These are phyloP conservation scores for Ctenoplectra terminalis DNA, from an alignment of 1,140 invertebrate genomes.

Conservation along the genomic window DNA sequence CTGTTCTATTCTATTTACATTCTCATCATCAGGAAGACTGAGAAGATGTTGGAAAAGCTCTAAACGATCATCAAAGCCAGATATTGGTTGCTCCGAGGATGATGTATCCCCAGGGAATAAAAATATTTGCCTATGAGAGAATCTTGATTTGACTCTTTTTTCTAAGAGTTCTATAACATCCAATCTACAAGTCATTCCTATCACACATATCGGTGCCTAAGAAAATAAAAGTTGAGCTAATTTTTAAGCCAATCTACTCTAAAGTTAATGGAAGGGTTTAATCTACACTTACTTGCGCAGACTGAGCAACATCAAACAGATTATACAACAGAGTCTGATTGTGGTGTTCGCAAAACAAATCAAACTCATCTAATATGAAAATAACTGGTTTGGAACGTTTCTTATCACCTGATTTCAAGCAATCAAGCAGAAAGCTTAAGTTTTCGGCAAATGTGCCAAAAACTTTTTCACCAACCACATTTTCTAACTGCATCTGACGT, in stretches of 20 bases:
- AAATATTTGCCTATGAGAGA: conserved; percentile 95
- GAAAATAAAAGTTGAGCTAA: too few relatives aligned
- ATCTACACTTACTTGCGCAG: conserved; percentile 85
- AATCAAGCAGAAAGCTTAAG: conserved; percentile 91
- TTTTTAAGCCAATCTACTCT: too few relatives aligned
- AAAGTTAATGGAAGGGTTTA: not conserved
- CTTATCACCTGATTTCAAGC: conserved; percentile 89
- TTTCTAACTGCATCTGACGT: conserved; percentile 92
- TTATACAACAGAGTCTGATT: conserved; percentile 98
- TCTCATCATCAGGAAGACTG: conserved; percentile 83
- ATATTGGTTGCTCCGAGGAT: conserved; percentile 72
- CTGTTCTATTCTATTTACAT: conserved; percentile 78
- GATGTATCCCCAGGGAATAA: conserved; percentile 86
- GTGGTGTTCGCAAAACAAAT: conserved; percentile 94
- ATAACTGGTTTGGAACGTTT: conserved; percentile 89
- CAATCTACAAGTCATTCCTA: conserved; percentile 90
- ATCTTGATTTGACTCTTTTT: conserved; percentile 96
- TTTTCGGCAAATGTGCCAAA: conserved; percentile 95
- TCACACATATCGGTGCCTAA: conserved; percentile 85
- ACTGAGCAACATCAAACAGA: conserved; percentile 96
- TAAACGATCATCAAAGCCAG: conserved; percentile 82
- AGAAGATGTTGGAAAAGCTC: conserved; percentile 85
- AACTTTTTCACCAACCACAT: conserved; percentile 90
- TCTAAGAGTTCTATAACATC: conserved; percentile 96
- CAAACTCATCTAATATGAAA: conserved; percentile 96